These are phyloP conservation scores for Andrena dorsata DNA, from an alignment of 2,888 invertebrate genomes.

Conservation along the genomic window DNA sequence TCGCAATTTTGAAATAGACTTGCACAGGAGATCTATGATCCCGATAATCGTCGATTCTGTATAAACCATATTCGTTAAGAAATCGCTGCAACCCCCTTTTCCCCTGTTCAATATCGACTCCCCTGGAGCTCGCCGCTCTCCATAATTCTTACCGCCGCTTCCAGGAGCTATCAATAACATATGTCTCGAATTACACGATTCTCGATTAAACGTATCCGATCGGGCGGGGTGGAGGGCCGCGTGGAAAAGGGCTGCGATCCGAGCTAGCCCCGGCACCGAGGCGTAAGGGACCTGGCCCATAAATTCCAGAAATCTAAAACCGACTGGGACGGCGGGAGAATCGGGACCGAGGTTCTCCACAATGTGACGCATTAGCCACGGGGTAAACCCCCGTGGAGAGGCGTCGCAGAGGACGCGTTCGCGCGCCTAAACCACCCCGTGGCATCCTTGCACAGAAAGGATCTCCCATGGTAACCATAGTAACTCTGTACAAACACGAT, in stretches of 20 bases:
- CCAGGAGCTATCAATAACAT: constrained; percentile 20
- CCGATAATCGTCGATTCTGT: neutral
- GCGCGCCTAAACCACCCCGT: constrained; percentile 46
- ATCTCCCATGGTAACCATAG: constrained; percentile 83
- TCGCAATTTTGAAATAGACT: neutral
- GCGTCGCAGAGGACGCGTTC: neutral
- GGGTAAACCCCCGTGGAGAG: constrained; percentile 75
- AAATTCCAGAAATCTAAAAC: constrained; percentile 84
- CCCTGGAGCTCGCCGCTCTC: constrained; percentile 30
- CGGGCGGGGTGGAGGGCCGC: constrained; percentile 77
- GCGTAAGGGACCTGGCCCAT: constrained; percentile 63
- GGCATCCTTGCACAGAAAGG: constrained; percentile 77
- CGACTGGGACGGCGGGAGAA: constrained; percentile 71
- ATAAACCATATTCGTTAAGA: neutral
- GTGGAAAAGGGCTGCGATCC: constrained; percentile 33
- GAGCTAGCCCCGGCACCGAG: neutral
- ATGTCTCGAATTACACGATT: neutral
- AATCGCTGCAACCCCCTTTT: neutral
- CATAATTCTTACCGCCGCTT: constrained; percentile 36
- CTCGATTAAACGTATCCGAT: constrained; percentile 80
- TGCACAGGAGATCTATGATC: neutral
- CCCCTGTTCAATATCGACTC: constrained; percentile 10
- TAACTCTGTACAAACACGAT: constrained; percentile 85
- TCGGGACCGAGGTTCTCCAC: constrained; percentile 73
- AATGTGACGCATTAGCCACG: constrained; percentile 78